phyloP scores from a whole-genome alignment of 2,888 invertebrate genomes.

The Agrenia bidenticulata region DNA sequence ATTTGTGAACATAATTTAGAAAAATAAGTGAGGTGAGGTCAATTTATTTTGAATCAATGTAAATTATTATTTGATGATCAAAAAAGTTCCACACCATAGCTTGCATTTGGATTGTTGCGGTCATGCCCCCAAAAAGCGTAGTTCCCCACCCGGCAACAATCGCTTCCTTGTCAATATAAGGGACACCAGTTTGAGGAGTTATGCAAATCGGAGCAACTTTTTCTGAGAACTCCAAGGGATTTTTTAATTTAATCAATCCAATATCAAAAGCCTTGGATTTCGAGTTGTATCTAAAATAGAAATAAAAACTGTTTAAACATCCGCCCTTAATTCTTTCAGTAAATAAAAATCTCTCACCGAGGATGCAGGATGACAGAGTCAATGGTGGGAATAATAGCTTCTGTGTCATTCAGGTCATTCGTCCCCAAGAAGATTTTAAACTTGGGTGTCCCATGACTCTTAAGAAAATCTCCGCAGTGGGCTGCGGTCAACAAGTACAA shows the following conservation, averaged over 20 bases:
- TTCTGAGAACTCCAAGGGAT: slow-evolving; percentile 23
- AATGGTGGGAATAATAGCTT: slow-evolving; percentile 24
- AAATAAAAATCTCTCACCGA: background rate
- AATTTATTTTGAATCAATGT: too few species aligned
- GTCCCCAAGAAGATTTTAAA: slow-evolving; percentile 43
- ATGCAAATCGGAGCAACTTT: slow-evolving; percentile 33
- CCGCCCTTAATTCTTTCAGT: too few species aligned
- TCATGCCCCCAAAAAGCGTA: slow-evolving; percentile 28
- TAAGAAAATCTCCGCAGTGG: slow-evolving; percentile 39
- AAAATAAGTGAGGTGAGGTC: too few species aligned
- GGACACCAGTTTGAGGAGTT: slow-evolving; percentile 29
- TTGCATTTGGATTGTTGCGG: slow-evolving; percentile 39
- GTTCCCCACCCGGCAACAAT: slow-evolving; percentile 43
- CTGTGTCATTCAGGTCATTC: slow-evolving; percentile 37
- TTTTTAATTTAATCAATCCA: slow-evolving; percentile 24
- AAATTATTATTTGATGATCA: background rate
- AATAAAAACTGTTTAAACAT: too few species aligned
- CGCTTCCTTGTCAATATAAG: slow-evolving; percentile 19
- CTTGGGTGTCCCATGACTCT: slow-evolving; percentile 23
- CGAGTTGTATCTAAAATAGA: slow-evolving; percentile 15
- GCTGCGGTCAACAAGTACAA: slow-evolving; percentile 44
- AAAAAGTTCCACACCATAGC: slow-evolving; percentile 33
- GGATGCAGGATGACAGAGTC: slow-evolving; percentile 29
- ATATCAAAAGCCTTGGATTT: slow-evolving; percentile 26
- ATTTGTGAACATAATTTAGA: background rate